Conservation (phyloP, 2,888 invertebrate genomes). For the Acholoe squamosa region DNA sequence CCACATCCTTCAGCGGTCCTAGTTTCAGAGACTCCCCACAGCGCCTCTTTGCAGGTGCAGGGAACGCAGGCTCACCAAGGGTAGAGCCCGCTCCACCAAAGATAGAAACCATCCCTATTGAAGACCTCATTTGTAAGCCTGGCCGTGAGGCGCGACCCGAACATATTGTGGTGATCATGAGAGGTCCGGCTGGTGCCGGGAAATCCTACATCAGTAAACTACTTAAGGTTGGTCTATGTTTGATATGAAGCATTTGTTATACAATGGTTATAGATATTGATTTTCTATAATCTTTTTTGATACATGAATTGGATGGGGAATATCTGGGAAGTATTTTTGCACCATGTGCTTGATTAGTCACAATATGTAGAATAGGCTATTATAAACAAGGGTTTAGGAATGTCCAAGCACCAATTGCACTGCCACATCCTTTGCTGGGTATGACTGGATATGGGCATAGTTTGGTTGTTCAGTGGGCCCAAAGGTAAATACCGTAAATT, state of each 20-base stretch:
- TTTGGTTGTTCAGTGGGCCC: too few species aligned
- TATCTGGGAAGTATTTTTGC: too few species aligned
- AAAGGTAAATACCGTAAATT: too few species aligned
- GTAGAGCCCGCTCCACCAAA: background rate
- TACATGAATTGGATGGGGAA: too few species aligned
- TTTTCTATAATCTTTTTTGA: too few species aligned
- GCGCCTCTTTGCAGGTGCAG: background rate
- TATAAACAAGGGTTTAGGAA: too few species aligned
- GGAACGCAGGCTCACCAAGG: background rate
- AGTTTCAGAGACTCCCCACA: constrained; percentile 32
- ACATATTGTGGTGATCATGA: constrained; percentile 92
- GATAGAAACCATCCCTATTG: constrained; percentile 85
- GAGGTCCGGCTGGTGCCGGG: constrained; percentile 97
- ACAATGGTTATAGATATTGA: too few species aligned
- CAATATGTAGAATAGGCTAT: too few species aligned
- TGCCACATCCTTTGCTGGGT: too few species aligned
- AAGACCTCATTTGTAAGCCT: constrained; percentile 92
- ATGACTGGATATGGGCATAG: too few species aligned
- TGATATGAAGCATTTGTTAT: background rate
- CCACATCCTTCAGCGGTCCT: background rate
- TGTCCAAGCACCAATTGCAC: too few species aligned
- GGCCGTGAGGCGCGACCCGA: constrained; percentile 91
- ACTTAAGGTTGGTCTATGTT: constrained; percentile 76
- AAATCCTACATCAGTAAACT: constrained; percentile 89
- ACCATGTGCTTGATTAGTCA: too few species aligned